Conservation (phyloP, 2,113 vertebrate species). For the Etheostoma spectabile region DNA sequence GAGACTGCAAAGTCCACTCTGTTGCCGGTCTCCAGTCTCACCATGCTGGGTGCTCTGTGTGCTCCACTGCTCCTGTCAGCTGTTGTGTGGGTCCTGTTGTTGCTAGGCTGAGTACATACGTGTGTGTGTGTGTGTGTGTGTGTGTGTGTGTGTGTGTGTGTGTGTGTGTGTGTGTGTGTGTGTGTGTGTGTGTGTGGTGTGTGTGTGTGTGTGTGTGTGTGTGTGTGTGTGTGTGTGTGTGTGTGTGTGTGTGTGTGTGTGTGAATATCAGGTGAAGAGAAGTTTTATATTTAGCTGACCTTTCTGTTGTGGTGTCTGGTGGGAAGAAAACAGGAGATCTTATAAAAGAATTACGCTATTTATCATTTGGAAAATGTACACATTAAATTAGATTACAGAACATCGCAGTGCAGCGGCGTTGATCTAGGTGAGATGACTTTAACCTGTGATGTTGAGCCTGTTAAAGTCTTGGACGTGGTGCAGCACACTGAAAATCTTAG, state of each 20-base stretch:
- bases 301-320: neutral
- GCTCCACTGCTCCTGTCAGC: neutral
- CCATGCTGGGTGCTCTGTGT: neutral
- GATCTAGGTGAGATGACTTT: too few species aligned
- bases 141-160: neutral
- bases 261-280: neutral
- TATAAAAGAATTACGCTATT: neutral
- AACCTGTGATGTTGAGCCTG: too few species aligned
- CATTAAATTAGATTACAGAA: too few species aligned
- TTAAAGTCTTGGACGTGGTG: too few species aligned
- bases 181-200: neutral
- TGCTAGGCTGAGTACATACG: too few species aligned
- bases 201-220: neutral
- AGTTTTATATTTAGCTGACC: slow-evolving; percentile 2
- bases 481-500: too few species aligned
- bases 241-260: neutral
- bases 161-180: neutral
- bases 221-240: neutral
- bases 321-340: neutral
- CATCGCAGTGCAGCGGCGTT: too few species aligned
- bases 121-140: neutral
- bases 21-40: neutral
- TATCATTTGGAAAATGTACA: neutral
- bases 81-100: neutral
- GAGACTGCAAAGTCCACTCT: neutral